A percentile compares a stretch with the other conserved stretches of the same genome.
phyloP scores from a whole-genome alignment of 2,113 vertebrate genomes.

The Sphyrna mokarran region DNA sequence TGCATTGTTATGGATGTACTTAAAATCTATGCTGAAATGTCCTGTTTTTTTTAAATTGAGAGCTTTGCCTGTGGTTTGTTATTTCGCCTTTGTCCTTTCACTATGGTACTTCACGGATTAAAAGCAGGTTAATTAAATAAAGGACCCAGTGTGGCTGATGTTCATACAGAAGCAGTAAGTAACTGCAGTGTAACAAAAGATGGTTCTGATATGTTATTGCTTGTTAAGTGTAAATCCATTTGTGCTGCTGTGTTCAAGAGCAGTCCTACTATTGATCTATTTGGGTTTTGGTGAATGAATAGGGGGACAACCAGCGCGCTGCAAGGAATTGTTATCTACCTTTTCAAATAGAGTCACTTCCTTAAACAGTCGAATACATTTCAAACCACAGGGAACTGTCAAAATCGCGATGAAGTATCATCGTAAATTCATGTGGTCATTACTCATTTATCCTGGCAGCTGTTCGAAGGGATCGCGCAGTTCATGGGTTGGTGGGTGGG shows the following conservation, averaged over 20 bases:
- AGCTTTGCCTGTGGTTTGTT: not conserved
- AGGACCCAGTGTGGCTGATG: not conserved
- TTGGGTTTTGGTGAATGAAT: not conserved
- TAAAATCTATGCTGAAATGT: not conserved
- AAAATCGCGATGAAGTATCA: not conserved
- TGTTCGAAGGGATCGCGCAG: not conserved
- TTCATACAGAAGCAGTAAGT: not conserved
- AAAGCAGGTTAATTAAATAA: not conserved
- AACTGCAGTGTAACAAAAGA: not conserved
- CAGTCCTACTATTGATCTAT: not conserved
- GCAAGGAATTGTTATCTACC: not conserved
- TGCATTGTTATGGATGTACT: not conserved
- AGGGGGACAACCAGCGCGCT: not conserved
- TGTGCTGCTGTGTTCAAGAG: not conserved
- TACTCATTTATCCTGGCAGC: not conserved
- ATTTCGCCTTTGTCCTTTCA: not conserved
- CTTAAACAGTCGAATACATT: not conserved
- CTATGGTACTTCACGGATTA: not conserved
- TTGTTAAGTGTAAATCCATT: constrained; percentile 5
- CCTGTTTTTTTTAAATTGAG: not conserved
- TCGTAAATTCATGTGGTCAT: not conserved
- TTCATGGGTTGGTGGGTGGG: not conserved
- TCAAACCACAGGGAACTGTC: not conserved
- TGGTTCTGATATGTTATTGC: not conserved
- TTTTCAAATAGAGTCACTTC: not conserved